Conservation (phyloP, 2,797 vertebrate species). For the Steatocranus sp. region DNA sequence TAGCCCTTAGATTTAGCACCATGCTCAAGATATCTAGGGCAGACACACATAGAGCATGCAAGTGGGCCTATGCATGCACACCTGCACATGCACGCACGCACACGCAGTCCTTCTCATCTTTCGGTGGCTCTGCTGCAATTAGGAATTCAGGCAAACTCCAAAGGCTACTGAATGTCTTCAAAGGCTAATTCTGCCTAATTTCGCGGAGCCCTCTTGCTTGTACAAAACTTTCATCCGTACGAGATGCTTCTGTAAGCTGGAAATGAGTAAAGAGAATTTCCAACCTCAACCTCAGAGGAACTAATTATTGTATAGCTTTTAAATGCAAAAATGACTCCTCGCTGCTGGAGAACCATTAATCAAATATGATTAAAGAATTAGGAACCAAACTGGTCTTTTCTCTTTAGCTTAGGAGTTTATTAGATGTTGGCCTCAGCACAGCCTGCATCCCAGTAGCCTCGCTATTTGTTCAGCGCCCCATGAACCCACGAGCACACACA, state of each 20-base stretch:
- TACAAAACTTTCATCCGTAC: slow-evolving; percentile 61
- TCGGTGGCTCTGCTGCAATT: slow-evolving; percentile 49
- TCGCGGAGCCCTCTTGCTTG: slow-evolving; percentile 50
- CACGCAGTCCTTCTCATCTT: slow-evolving; percentile 40
- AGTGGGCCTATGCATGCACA: slow-evolving; percentile 55
- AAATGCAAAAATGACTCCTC: slow-evolving; percentile 61
- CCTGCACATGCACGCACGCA: slow-evolving; percentile 38
- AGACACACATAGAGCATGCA: slow-evolving; percentile 55
- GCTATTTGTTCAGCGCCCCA: slow-evolving; percentile 21
- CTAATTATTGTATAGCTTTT: slow-evolving; percentile 76
- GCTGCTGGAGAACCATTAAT: slow-evolving; percentile 61
- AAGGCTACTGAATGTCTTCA: slow-evolving; percentile 69
- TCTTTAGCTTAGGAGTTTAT: slow-evolving; percentile 32
- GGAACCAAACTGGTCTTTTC: slow-evolving; percentile 42
- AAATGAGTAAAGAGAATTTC: slow-evolving; percentile 61
- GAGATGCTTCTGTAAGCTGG: slow-evolving; percentile 50
- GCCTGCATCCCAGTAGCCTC: slow-evolving; percentile 20
- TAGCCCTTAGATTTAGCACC: slow-evolving; percentile 56
- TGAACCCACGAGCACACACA: not conserved
- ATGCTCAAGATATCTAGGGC: slow-evolving; percentile 61
- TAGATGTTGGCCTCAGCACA: slow-evolving; percentile 25
- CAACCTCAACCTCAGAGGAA: slow-evolving; percentile 72
- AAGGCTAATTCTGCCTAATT: slow-evolving; percentile 74
- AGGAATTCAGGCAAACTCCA: slow-evolving; percentile 56
- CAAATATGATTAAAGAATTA: slow-evolving; percentile 76